Conservation (phyloP, 1,140 invertebrate genomes). For the Semibalanus balanoides region DNA sequence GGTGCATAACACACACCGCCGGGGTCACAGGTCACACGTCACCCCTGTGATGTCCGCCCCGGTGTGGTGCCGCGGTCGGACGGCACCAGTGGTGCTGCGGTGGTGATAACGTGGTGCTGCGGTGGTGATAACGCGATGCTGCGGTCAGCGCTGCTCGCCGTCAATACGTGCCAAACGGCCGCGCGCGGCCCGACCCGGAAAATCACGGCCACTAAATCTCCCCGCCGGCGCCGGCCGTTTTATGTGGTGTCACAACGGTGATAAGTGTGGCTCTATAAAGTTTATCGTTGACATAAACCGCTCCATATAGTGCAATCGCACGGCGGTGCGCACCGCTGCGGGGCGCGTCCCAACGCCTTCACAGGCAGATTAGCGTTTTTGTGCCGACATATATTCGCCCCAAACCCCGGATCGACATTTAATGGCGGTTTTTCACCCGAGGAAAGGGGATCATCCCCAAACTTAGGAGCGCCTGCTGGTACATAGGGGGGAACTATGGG, state of each 20-base stretch:
- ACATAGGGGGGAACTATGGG: neutral
- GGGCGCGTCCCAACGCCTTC: neutral
- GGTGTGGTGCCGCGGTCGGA: too few species aligned
- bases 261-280: conserved; percentile 2
- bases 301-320: neutral
- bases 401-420: neutral
- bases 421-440: neutral
- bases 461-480: neutral
- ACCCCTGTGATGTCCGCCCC: too few species aligned
- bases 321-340: neutral
- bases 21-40: too few species aligned
- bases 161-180: too few species aligned
- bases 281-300: neutral
- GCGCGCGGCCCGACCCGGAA: neutral
- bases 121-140: neutral
- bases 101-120: too few species aligned
- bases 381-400: neutral
- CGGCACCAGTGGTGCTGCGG: too few species aligned
- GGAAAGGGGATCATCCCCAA: neutral
- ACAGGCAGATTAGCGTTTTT: neutral
- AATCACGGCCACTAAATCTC: neutral
- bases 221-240: neutral
- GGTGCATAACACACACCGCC: too few species aligned
- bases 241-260: neutral
- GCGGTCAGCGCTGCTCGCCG: neutral